Conservation (phyloP, 1,140 invertebrate genomes). For the Drosophila ananassae region DNA sequence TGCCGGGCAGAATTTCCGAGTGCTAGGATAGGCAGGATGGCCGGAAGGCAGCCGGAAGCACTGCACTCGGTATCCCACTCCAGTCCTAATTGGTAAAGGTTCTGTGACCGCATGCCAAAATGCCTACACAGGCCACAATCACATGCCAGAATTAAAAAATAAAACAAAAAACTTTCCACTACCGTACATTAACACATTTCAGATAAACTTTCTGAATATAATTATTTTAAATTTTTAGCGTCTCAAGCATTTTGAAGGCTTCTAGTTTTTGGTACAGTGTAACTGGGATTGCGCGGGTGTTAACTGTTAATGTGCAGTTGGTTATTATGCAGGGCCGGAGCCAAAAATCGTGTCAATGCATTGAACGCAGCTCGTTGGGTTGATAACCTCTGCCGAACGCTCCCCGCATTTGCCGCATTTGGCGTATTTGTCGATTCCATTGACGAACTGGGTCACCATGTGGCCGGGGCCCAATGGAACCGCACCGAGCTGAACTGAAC, state of each 20-base stretch:
- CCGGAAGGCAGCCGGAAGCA: slow-evolving; percentile 22
- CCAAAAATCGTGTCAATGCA: slow-evolving; percentile 79
- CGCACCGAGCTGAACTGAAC: not conserved
- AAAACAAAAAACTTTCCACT: too few relatives aligned
- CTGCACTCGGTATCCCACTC: slow-evolving; percentile 5
- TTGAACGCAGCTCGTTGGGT: slow-evolving; percentile 65
- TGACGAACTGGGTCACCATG: slow-evolving; percentile 77
- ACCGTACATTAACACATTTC: too few relatives aligned
- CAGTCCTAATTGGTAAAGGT: slow-evolving; percentile 24
- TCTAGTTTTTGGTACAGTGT: slow-evolving; percentile 9
- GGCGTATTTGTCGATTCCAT: slow-evolving; percentile 70
- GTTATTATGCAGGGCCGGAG: slow-evolving; percentile 61
- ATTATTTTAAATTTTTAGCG: not conserved
- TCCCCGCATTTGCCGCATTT: not conserved
- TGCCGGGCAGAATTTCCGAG: slow-evolving; percentile 5
- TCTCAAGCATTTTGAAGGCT: not conserved
- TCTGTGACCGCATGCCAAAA: slow-evolving; percentile 1
- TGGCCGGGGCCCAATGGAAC: slow-evolving; percentile 22
- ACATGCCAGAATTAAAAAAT: too few relatives aligned
- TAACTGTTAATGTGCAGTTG: slow-evolving; percentile 64
- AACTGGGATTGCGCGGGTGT: slow-evolving; percentile 25
- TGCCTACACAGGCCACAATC: slow-evolving; percentile 2
- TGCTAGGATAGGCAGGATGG: slow-evolving; percentile 6
- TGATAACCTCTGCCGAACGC: slow-evolving; percentile 60
- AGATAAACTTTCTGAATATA: not conserved